These are phyloP conservation scores for Leucania comma DNA, from an alignment of 2,888 invertebrate species.

Conservation along the genomic window DNA sequence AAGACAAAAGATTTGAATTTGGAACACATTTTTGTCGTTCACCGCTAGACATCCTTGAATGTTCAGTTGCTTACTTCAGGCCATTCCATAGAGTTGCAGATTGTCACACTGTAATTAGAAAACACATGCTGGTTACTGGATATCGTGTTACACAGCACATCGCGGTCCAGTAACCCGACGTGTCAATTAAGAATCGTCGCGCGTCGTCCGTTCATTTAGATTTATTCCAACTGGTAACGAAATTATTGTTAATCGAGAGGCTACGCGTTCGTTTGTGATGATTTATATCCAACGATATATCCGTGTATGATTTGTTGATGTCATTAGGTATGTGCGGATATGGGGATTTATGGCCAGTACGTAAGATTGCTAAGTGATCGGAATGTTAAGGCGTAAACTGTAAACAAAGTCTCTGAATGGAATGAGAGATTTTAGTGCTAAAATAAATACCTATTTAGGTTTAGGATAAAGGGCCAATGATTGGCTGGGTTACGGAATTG, in stretches of 20 bases:
- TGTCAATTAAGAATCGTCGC: constrained; percentile 82
- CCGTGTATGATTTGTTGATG: constrained; percentile 58
- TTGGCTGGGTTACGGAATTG: too few relatives aligned
- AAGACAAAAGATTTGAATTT: constrained; percentile 22
- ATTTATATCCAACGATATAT: constrained; percentile 59
- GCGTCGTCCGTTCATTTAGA: constrained; percentile 79
- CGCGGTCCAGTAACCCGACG: constrained; percentile 82
- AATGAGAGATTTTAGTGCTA: not conserved
- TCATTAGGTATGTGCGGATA: constrained; percentile 46
- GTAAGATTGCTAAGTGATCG: constrained; percentile 37
- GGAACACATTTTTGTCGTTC: constrained; percentile 33
- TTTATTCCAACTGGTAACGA: constrained; percentile 82
- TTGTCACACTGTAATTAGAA: constrained; percentile 79
- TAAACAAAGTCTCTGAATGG: not conserved
- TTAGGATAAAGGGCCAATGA: too few relatives aligned
- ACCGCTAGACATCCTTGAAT: constrained; percentile 63
- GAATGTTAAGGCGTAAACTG: constrained; percentile 26
- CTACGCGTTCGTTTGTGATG: constrained; percentile 59
- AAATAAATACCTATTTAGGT: not conserved
- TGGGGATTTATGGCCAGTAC: constrained; percentile 51
- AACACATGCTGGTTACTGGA: constrained; percentile 73
- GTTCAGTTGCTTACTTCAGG: constrained; percentile 59
- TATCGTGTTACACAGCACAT: constrained; percentile 78
- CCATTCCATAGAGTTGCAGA: constrained; percentile 67
- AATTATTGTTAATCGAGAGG: constrained; percentile 80